Base-by-base conservation (phyloP, 2,113 vertebrate species). In the Alouatta palliata region DNA sequence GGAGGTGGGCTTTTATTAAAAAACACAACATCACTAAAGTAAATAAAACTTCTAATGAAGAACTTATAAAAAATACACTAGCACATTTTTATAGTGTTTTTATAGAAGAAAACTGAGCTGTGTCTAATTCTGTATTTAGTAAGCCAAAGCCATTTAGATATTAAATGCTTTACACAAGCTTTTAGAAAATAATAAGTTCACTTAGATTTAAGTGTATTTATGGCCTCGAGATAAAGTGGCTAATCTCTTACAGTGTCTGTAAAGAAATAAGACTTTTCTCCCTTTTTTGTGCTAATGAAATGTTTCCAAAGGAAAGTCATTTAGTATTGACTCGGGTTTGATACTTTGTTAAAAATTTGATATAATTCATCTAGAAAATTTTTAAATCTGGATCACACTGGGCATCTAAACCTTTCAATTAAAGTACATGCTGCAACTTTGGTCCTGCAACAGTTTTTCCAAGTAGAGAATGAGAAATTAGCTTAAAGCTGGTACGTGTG, bases 371-470 rank as follows among this genome's bases (percentile, higher is more conserved):
- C 47, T 87, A 35, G 32, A 94, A 82, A 84, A 58, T 68, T 90
- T 80, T 87, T 94, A 93, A 64, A 75, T 61, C 23, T 58, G 49
- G 49, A 45, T 90, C 45, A 86, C 87, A 71, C 13, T 90, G 56
- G 54, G 71, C n/a, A 89, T 90, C 35, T 40, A 95, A 70, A 73
- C 40, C 91, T 97, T 93, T 75, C 66, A 95, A n/a, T 89, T 80
- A 90, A 35, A n/a, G 37, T 23, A 27, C 81, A 4, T 5, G 54
- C 45, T 97, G 52, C 17, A 1, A 40, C 5, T 90, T 84, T 87
- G 35, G 25, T 64, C 30, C 49, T 88, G 32, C n/a, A 19, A 12
- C 54, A 21, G 43, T 82, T 96, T 96, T 96, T 68, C 77, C 21
- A 35, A 35, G 3, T 58, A 5, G 3, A 66, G 45, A 89, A 13